phyloP scores from a whole-genome alignment of 2,113 vertebrate genomes.

The Neodon shergylaensis region DNA sequence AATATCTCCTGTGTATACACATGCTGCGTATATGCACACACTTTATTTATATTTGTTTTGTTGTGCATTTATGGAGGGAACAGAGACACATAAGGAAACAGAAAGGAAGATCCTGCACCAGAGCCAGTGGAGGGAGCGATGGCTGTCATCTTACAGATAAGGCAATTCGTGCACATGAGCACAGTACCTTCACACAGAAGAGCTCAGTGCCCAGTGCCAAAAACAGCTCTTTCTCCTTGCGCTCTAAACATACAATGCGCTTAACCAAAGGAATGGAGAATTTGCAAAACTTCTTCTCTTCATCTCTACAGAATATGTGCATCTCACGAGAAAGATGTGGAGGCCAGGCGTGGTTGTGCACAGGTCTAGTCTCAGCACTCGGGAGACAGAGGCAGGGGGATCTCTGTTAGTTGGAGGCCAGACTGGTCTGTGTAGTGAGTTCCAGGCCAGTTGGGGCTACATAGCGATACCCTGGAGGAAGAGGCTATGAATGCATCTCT shows the following conservation, averaged over 20 bases:
- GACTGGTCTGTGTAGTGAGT: no score
- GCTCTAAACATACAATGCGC: conserved; percentile 33
- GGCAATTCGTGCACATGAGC: not conserved
- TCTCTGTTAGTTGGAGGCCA: no score
- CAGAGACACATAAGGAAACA: not conserved
- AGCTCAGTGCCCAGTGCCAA: not conserved
- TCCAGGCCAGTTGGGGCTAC: no score
- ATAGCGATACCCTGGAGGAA: not conserved
- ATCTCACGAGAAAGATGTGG: conserved; percentile 6
- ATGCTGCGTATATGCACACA: not conserved
- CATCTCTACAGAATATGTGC: conserved; percentile 7
- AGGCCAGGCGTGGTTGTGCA: not conserved
- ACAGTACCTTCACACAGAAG: not conserved
- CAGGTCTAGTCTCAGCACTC: no score
- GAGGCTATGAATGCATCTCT: not conserved
- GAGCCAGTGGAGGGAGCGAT: conserved; percentile 10
- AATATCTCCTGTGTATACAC: not conserved
- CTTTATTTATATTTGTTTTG: not conserved
- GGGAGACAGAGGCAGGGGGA: no score
- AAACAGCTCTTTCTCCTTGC: conserved; percentile 31
- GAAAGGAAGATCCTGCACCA: not conserved
- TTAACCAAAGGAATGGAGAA: conserved; percentile 45
- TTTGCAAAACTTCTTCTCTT: conserved; percentile 18
- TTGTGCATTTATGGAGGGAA: not conserved
- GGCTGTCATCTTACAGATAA: not conserved